Evolutionary conservation across 2,113 vertebrate genomes (phyloP).

Genomic region (Misgurnus anguillicaudatus): DNA sequence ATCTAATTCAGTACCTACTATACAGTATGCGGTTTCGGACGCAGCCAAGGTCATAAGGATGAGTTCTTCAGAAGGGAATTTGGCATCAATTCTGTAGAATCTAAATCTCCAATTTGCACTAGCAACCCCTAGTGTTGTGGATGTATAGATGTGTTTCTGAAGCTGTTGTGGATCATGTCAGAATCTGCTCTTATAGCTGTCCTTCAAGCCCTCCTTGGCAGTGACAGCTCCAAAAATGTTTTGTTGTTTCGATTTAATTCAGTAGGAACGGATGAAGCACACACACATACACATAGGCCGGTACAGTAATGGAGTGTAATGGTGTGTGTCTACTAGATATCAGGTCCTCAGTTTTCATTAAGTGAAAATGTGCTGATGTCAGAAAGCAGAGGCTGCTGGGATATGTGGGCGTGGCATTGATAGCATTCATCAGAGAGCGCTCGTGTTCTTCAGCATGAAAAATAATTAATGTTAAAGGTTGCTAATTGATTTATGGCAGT

Average conservation of each 20-base stretch:
- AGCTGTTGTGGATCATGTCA: neutral
- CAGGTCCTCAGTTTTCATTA: slow-evolving; percentile 41
- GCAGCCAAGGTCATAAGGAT: no score
- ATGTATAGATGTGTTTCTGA: neutral
- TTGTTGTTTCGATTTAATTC: slow-evolving; percentile 37
- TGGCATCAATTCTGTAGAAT: no score
- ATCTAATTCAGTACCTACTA: no score
- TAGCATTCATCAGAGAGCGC: slow-evolving; percentile 26
- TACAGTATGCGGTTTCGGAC: no score
- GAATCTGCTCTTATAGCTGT: neutral
- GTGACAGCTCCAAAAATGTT: slow-evolving; percentile 11
- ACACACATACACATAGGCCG: neutral
- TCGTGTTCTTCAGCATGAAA: slow-evolving; percentile 32
- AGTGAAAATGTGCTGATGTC: slow-evolving; percentile 35
- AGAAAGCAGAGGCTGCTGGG: slow-evolving; percentile 39
- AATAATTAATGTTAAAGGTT: slow-evolving; percentile 56
- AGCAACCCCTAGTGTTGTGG: neutral
- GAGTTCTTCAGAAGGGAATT: no score
- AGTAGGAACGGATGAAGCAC: neutral
- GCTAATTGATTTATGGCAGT: slow-evolving; percentile 49
- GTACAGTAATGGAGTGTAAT: slow-evolving; percentile 45
- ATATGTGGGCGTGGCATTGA: slow-evolving; percentile 37
- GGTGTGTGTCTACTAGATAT: slow-evolving; percentile 36
- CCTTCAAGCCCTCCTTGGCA: slow-evolving; percentile 5
- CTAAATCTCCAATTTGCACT: neutral